Percentiles rank a stretch among this genome's conserved stretches.
Conservation (phyloP, 2,113 vertebrate species). For the Perca flavescens region DNA sequence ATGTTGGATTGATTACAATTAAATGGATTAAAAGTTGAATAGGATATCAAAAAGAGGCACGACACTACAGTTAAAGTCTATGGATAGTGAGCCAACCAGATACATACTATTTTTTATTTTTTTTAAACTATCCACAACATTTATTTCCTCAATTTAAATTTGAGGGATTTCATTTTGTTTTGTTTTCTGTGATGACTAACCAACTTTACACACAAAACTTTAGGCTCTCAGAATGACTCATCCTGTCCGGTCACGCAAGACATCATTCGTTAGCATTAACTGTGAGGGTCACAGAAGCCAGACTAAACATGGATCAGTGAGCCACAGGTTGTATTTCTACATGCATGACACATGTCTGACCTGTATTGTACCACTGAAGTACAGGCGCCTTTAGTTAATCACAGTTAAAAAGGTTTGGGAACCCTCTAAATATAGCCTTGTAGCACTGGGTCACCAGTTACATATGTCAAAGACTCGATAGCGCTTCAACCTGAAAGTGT, state of each 20-base stretch:
- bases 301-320: slow-evolving; percentile 22
- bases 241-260: background rate
- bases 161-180: background rate
- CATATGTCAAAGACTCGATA: too few species aligned
- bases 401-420: too few species aligned
- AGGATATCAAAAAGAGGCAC: background rate
- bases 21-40: too few species aligned
- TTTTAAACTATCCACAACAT: background rate
- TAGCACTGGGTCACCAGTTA: background rate
- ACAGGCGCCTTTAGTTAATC: background rate
- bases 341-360: slow-evolving; percentile 16
- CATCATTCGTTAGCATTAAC: background rate
- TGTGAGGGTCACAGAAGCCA: background rate
- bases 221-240: background rate
- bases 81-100: background rate
- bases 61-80: background rate
- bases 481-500: too few species aligned
- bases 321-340: background rate
- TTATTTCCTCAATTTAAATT: background rate
- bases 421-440: background rate
- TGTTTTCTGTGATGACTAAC: background rate
- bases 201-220: background rate
- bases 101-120: too few species aligned
- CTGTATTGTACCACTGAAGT: background rate
- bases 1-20: too few species aligned